Base-by-base conservation (phyloP, 2,797 vertebrate species). In the Pristis pectinata region DNA sequence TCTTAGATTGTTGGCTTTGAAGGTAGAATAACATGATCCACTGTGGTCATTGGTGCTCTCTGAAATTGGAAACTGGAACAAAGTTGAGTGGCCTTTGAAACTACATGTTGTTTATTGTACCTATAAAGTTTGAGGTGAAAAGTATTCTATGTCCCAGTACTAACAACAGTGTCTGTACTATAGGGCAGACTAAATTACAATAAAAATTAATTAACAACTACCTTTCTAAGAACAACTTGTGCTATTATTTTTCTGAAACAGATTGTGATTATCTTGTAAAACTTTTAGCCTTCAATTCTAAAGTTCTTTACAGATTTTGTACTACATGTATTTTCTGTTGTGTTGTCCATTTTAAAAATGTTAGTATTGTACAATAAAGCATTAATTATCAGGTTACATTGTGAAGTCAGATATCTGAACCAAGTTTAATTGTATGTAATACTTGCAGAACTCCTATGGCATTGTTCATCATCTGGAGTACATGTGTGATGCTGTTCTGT, bases 361-460 rank as follows among this genome's bases (percentile, higher is more conserved):
- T 59, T 61, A 30, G 13, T 44, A n/a, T 83, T 83, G 22, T n/a
- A 59, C 15, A 89, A n/a, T 89, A n/a, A 61, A 30, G n/a, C 1
- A 89, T 9, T 22, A 64, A 64, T 64, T n/a, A 91, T 91, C 59
- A 64, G 27, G n/a, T 64, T 91, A 22, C 61, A 19, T 91, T 91
- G 87, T 61, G 61, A 59, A 64, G 17, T 34, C 59, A 64, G 34
- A 64, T 87, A 91, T 89, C 19, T 8, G 34, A 91, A 9, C 34
- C 87, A 91, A 64, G 56, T 41, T n/a, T 64, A 91, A 64, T 91
- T 91, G n/a, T 91, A 91, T 91, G 87, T 64, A 10, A 64, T 89
- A 6, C 70, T 74, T 74, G 1, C 70, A 74, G 17, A 89, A 37
- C 59, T 91, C 59, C 27, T 64, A 64, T 64, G 34, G 17, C 87